Evolutionary conservation across 2,888 invertebrate genomes (phyloP).

Genomic region (Cheilosia impressa): DNA sequence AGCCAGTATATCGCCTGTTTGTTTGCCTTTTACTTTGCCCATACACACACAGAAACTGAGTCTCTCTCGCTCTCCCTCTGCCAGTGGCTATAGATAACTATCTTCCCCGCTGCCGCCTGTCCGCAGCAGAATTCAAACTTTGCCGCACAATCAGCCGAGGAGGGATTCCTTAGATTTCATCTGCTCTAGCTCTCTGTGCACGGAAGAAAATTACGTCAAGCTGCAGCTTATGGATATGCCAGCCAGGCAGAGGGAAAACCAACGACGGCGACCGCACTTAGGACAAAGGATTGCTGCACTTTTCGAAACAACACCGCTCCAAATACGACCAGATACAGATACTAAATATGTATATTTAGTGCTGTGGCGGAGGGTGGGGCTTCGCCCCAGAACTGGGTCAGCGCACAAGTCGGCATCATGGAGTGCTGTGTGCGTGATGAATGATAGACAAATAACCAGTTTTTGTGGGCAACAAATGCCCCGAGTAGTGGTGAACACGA

Average conservation of each 20-base stretch:
- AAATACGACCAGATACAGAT: not conserved
- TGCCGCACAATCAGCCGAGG: slow-evolving; percentile 36
- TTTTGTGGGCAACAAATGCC: slow-evolving; percentile 61
- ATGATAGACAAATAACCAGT: slow-evolving; percentile 67
- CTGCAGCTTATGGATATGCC: slow-evolving; percentile 30
- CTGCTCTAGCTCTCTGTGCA: slow-evolving; percentile 5
- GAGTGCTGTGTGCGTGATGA: slow-evolving; percentile 46
- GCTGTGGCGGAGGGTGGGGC: not conserved
- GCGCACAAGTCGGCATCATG: slow-evolving; percentile 25
- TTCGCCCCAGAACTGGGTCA: slow-evolving; percentile 57
- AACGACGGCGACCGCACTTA: slow-evolving; percentile 55
- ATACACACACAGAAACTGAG: not conserved
- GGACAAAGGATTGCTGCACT: slow-evolving; percentile 68
- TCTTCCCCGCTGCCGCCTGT: not conserved
- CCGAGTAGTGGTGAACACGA: slow-evolving; percentile 36
- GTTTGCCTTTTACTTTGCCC: slow-evolving; percentile 28
- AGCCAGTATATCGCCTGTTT: slow-evolving; percentile 34
- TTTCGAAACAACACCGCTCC: slow-evolving; percentile 32
- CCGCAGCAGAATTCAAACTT: slow-evolving; percentile 15
- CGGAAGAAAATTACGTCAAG: slow-evolving; percentile 52
- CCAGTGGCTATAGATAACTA: not conserved
- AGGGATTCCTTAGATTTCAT: slow-evolving; percentile 58
- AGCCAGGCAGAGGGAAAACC: slow-evolving; percentile 22
- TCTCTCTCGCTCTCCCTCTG: not conserved
- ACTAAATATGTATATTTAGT: slow-evolving; percentile 2